Percentiles rank a stretch among this genome's conserved stretches.
phyloP scores from a whole-genome alignment of 2,888 invertebrate species.

The Andrena camellia region DNA sequence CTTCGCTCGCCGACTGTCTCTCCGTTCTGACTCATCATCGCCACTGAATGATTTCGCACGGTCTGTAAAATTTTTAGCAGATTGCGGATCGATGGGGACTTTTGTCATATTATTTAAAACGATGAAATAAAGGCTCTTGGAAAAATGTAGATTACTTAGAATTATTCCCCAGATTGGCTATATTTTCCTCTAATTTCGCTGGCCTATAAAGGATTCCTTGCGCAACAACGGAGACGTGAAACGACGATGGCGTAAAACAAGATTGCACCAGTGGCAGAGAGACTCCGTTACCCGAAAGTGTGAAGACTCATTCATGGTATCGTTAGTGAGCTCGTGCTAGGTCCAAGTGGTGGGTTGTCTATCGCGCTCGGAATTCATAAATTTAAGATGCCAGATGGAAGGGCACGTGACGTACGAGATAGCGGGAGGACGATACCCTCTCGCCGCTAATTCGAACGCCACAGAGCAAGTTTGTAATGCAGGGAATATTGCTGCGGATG shows the following conservation, averaged over 20 bases:
- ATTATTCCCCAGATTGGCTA: too few species aligned
- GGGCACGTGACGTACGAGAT: not conserved
- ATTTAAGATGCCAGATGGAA: not conserved
- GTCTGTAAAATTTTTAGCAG: not conserved
- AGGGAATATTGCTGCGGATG: conserved; percentile 24
- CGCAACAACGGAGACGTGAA: conserved; percentile 38
- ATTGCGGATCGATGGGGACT: not conserved
- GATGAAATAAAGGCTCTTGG: too few species aligned
- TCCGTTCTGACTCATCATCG: conserved; percentile 43
- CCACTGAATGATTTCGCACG: conserved; percentile 22
- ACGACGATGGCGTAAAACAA: conserved; percentile 22
- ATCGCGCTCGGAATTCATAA: not conserved
- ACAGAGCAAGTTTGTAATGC: conserved; percentile 28
- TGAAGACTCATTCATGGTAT: conserved; percentile 11
- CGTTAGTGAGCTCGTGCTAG: too few species aligned
- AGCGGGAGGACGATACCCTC: conserved; percentile 34
- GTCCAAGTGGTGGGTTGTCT: not conserved
- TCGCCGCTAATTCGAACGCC: conserved; percentile 34
- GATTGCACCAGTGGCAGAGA: not conserved
- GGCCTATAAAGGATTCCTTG: conserved; percentile 23
- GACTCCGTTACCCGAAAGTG: conserved; percentile 25
- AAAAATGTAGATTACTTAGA: too few species aligned
- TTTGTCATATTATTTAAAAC: too few species aligned
- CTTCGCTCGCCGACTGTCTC: conserved; percentile 12
- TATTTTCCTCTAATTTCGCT: too few species aligned